These are phyloP conservation scores for Thamnaconus septentrionalis DNA, from an alignment of 2,113 vertebrate genomes.

Conservation along the genomic window DNA sequence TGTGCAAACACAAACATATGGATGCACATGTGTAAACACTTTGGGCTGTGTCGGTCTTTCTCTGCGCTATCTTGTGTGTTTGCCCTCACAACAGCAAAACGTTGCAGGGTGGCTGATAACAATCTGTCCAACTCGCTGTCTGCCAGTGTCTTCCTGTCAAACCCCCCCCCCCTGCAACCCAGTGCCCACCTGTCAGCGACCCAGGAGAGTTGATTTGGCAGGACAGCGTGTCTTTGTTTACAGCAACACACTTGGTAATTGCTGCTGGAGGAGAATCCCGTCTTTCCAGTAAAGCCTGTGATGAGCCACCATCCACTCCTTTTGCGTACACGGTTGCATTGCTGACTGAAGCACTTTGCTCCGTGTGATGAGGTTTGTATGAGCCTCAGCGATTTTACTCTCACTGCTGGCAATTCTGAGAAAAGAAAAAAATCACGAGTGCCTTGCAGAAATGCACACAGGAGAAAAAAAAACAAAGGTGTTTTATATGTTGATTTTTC, in stretches of 20 bases:
- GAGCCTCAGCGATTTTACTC: too few relatives aligned
- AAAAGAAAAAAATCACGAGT: too few relatives aligned
- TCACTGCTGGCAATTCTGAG: too few relatives aligned
- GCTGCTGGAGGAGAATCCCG: slow-evolving; percentile 23
- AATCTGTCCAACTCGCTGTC: slow-evolving; percentile 43
- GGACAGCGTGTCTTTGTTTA: slow-evolving; percentile 21
- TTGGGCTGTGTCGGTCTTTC: slow-evolving; percentile 13
- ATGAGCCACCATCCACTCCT: neutral
- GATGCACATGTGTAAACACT: slow-evolving; percentile 31
- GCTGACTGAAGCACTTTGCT: too few relatives aligned
- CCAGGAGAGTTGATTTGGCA: slow-evolving; percentile 10
- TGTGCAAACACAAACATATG: slow-evolving; percentile 45
- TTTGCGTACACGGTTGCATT: neutral
- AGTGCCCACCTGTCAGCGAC: slow-evolving; percentile 18
- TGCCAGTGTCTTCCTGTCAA: slow-evolving; percentile 33
- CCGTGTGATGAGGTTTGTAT: too few relatives aligned
- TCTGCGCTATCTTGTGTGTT: slow-evolving; percentile 40
- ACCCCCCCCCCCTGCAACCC: neutral
- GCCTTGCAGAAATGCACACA: too few relatives aligned
- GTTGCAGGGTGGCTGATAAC: slow-evolving; percentile 46
- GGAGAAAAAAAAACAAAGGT: too few relatives aligned
- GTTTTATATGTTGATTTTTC: too few relatives aligned
- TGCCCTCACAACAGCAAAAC: slow-evolving; percentile 54
- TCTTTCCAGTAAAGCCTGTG: slow-evolving; percentile 9
- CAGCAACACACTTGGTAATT: slow-evolving; percentile 17